Conservation (phyloP, 2,113 vertebrate species). For the Bettongia penicillata region DNA sequence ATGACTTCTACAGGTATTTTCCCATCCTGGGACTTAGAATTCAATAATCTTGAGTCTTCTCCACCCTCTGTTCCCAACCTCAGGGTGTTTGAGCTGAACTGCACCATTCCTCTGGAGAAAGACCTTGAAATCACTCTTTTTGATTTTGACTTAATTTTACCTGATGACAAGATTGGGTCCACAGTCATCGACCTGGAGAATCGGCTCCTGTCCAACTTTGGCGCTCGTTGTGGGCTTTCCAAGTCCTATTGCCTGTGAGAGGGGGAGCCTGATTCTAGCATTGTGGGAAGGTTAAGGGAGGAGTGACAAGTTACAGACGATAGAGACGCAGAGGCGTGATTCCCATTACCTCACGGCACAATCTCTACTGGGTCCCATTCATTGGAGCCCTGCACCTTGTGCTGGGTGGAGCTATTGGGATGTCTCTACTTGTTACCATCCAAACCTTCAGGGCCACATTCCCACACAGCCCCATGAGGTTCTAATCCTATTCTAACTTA, state of each 20-base stretch:
- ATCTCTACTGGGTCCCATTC: no score
- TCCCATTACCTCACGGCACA: neutral
- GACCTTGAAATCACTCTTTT: slow-evolving; percentile 82
- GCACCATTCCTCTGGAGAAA: slow-evolving; percentile 84
- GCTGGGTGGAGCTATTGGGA: neutral
- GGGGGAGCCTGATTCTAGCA: neutral
- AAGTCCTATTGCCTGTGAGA: slow-evolving; percentile 79
- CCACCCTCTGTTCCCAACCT: neutral
- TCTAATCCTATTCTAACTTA: neutral
- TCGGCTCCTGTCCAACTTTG: slow-evolving; percentile 81
- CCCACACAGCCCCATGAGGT: neutral
- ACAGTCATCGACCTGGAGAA: slow-evolving; percentile 86
- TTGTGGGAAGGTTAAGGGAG: neutral
- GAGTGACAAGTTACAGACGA: neutral
- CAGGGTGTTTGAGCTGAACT: slow-evolving; percentile 83
- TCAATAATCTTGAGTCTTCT: neutral
- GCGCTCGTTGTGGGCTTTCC: slow-evolving; percentile 85
- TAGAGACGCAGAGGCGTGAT: neutral
- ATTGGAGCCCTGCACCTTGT: neutral
- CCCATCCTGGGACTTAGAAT: neutral
- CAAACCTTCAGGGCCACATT: neutral
- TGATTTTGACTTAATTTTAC: slow-evolving; percentile 81
- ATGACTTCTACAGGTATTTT: neutral
- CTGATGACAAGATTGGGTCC: slow-evolving; percentile 83
- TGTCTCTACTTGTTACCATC: neutral